A percentile compares a stretch with the other conserved stretches of the same genome.
These are phyloP conservation scores for Esox lucius DNA, from an alignment of 2,797 vertebrate genomes.

Conservation along the genomic window DNA sequence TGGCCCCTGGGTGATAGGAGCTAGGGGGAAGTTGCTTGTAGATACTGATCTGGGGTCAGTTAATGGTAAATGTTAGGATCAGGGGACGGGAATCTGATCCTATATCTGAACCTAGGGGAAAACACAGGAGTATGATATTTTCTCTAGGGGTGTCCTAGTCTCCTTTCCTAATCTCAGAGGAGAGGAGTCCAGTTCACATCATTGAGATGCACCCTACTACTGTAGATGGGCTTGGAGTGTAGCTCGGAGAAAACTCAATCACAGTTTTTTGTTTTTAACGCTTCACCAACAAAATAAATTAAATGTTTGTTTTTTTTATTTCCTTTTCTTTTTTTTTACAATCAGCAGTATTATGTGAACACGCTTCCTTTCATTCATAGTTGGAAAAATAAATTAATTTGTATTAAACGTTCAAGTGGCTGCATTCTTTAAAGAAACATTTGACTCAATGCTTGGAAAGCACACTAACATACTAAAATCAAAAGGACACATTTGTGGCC, in stretches of 20 bases:
- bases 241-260: constrained; percentile 7
- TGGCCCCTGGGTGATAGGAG: constrained; percentile 21
- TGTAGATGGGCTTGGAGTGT: neutral
- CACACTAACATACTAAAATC: too few relatives aligned
- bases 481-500: too few relatives aligned
- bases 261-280: neutral
- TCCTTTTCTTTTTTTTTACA: constrained; percentile 16
- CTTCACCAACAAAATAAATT: too few relatives aligned
- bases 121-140: neutral
- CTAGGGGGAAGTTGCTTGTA: neutral
- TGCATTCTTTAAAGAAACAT: neutral
- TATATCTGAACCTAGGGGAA: neutral
- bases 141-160: neutral
- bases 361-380: constrained; percentile 18
- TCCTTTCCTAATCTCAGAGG: neutral
- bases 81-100: neutral
- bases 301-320: neutral
- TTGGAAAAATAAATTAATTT: constrained; percentile 22
- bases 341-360: constrained; percentile 22
- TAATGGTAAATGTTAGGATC: neutral
- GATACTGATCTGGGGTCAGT: neutral
- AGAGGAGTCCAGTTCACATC: neutral
- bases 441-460: neutral
- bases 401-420: neutral
- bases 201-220: neutral